phyloP scores from a whole-genome alignment of 2,113 vertebrate genomes.

The Pholis gunnellus region DNA sequence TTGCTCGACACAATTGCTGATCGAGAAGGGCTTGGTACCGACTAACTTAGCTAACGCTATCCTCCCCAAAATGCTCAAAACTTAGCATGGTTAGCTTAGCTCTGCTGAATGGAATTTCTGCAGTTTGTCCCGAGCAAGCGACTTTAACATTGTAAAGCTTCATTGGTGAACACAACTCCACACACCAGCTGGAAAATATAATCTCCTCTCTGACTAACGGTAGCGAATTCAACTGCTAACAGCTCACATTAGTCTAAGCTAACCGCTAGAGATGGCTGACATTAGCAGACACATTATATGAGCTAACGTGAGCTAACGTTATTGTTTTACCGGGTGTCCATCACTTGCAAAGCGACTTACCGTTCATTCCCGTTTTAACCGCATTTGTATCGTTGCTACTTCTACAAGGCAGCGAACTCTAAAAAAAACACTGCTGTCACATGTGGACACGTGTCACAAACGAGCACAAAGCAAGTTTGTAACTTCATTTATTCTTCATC shows the following conservation, averaged over 20 bases:
- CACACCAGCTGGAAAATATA: neutral
- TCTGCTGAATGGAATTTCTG: neutral
- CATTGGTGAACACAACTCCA: neutral
- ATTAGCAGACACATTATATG: slow-evolving; percentile 26
- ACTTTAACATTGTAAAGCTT: neutral
- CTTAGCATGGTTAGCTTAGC: slow-evolving; percentile 48
- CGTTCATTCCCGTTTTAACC: slow-evolving; percentile 36
- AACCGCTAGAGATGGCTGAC: neutral
- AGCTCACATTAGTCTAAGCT: neutral
- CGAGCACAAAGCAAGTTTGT: slow-evolving; percentile 20
- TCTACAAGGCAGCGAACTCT: no score
- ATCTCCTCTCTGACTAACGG: neutral
- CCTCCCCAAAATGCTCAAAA: neutral
- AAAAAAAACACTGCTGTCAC: neutral
- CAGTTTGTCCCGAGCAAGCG: neutral
- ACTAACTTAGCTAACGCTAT: neutral
- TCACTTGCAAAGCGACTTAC: slow-evolving; percentile 55
- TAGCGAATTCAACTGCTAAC: neutral
- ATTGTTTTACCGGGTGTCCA: slow-evolving; percentile 32
- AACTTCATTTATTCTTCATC: slow-evolving; percentile 62
- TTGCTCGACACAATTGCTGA: neutral
- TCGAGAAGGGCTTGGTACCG: neutral
- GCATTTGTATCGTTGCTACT: neutral
- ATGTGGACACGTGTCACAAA: neutral
- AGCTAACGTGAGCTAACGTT: slow-evolving; percentile 50